Percentiles rank a stretch among this genome's conserved stretches.
phyloP scores from a whole-genome alignment of 2,797 vertebrate species.

The Pygocentrus nattereri region DNA sequence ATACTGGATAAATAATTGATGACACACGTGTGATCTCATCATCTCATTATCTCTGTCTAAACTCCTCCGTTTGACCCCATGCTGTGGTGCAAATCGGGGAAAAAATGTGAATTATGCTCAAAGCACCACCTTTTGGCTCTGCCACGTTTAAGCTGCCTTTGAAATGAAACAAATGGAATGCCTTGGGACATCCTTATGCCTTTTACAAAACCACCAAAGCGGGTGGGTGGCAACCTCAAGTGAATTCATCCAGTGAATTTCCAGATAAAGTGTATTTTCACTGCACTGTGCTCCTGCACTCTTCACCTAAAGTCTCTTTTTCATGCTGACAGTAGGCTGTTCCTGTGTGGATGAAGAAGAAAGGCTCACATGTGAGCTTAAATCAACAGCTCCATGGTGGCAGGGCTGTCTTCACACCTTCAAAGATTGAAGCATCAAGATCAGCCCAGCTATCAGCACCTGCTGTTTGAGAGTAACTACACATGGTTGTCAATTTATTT shows the following conservation, averaged over 20 bases:
- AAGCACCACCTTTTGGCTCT: conserved; percentile 12
- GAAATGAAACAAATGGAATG: conserved; percentile 18
- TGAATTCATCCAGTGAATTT: background rate
- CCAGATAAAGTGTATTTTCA: background rate
- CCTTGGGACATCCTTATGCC: conserved; percentile 30
- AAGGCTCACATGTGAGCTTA: conserved; percentile 5
- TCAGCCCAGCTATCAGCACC: conserved; percentile 67
- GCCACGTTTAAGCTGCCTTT: conserved; percentile 37
- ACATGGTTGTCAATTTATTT: conserved; percentile 18
- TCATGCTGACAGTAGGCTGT: conserved; percentile 60
- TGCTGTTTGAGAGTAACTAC: conserved; percentile 32
- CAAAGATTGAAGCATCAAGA: conserved; percentile 33
- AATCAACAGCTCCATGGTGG: conserved; percentile 52
- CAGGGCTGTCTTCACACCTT: conserved; percentile 54
- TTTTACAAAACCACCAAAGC: background rate
- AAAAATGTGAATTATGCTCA: conserved; percentile 29
- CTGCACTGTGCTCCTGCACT: conserved; percentile 18
- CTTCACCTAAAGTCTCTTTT: conserved; percentile 57
- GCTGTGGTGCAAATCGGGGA: conserved; percentile 51
- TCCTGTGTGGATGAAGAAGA: conserved; percentile 58
- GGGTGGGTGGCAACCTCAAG: background rate
- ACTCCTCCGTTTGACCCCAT: conserved; percentile 32
- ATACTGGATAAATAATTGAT: conserved; percentile 47
- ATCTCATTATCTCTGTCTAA: conserved; percentile 38
- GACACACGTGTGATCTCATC: conserved; percentile 25